These are phyloP conservation scores for Periparus ater DNA, from an alignment of 2,797 vertebrate genomes.

Conservation along the genomic window DNA sequence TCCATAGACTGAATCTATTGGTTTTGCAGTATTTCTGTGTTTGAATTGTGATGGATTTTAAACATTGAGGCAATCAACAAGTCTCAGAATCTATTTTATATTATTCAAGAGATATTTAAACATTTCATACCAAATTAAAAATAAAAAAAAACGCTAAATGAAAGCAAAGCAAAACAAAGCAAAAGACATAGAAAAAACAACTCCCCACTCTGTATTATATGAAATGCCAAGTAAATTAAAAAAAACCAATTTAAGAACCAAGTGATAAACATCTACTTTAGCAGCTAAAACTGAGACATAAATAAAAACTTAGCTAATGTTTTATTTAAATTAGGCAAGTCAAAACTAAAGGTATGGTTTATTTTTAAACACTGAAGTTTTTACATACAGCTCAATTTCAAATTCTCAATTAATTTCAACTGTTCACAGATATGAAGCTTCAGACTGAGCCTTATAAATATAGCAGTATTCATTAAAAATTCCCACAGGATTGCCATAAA, in stretches of 20 bases:
- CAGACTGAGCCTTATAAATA: not conserved
- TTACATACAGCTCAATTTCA: not conserved
- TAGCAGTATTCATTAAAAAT: not conserved
- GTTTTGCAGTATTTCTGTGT: not conserved
- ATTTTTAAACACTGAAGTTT: not conserved
- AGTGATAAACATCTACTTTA: not conserved
- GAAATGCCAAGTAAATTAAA: not conserved
- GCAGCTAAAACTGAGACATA: not conserved
- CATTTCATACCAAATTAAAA: not conserved
- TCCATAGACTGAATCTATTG: not conserved
- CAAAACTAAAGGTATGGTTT: not conserved
- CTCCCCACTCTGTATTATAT: accelerated
- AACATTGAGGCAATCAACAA: not conserved
- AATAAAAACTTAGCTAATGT: not conserved
- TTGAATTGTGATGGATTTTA: not conserved
- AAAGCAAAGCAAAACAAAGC: not conserved
- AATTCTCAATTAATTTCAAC: not conserved
- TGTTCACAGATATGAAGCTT: not conserved
- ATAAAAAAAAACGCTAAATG: not conserved
- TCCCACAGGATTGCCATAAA: not conserved
- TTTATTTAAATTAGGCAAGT: not conserved
- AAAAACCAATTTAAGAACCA: not conserved
- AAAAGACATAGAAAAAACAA: not conserved
- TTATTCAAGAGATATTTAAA: not conserved
- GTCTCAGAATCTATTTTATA: not conserved